Evolutionary conservation across 2,888 invertebrate genomes (phyloP).

Genomic region (Orthosia incerta): DNA sequence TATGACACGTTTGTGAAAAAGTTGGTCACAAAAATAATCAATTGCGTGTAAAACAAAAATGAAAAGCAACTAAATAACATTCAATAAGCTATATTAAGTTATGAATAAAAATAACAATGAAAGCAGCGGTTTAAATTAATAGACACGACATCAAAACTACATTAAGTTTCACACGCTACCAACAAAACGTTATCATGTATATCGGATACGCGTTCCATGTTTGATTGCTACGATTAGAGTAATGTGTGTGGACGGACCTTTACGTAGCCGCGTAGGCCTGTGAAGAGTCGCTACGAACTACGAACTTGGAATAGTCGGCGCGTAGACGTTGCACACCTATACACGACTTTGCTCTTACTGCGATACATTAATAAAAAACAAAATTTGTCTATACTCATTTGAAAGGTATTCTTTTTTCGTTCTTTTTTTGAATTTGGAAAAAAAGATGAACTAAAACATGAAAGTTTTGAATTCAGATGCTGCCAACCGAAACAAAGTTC

Average conservation of each 20-base stretch:
- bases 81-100: conserved; percentile 1
- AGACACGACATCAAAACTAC: conserved; percentile 30
- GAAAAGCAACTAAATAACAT: background rate
- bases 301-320: conserved; percentile 67
- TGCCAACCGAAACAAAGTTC: conserved; percentile 71
- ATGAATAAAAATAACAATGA: conserved; percentile 28
- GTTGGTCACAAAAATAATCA: background rate
- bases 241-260: conserved; percentile 63
- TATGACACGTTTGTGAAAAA: background rate
- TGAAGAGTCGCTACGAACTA: conserved; percentile 53
- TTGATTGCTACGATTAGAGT: conserved; percentile 43
- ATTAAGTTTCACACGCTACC: conserved; percentile 45
- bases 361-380: conserved; percentile 15
- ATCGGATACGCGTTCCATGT: conserved; percentile 35
- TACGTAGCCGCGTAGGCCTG: conserved; percentile 60
- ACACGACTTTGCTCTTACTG: conserved; percentile 49
- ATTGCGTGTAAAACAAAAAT: background rate
- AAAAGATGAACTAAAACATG: conserved; percentile 25
- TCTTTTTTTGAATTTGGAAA: background rate
- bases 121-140: conserved; percentile 26
- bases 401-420: conserved; percentile 26
- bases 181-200: conserved; percentile 36
- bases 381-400: background rate
- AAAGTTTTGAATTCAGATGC: conserved; percentile 77
- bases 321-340: conserved; percentile 66